Conservation (phyloP, 2,888 invertebrate genomes). For the Pharmacophagus antenor region DNA sequence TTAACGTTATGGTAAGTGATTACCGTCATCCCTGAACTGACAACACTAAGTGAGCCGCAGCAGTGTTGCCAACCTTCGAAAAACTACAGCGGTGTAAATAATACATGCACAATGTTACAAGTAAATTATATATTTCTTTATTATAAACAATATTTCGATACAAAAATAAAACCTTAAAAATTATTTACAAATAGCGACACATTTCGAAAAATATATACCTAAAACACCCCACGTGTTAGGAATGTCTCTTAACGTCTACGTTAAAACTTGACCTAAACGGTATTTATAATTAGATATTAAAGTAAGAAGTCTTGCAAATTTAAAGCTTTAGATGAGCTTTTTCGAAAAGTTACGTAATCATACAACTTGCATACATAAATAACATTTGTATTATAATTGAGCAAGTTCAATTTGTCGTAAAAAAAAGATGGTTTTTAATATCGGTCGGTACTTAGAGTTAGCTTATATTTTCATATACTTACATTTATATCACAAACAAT, state of each 20-base stretch:
- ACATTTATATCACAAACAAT: slow-evolving; percentile 31
- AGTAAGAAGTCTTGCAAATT: slow-evolving; percentile 49
- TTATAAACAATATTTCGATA: slow-evolving; percentile 63
- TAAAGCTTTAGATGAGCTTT: slow-evolving; percentile 47
- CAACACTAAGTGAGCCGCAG: too few relatives aligned
- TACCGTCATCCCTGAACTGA: too few relatives aligned
- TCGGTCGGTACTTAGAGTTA: slow-evolving; percentile 10
- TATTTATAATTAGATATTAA: slow-evolving; percentile 29
- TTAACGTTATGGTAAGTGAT: too few relatives aligned
- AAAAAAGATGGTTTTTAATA: not conserved
- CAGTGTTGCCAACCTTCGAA: too few relatives aligned
- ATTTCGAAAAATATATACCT: slow-evolving; percentile 1
- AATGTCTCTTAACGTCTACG: slow-evolving; percentile 13
- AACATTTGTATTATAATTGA: slow-evolving; percentile 31
- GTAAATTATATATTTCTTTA: slow-evolving; percentile 43
- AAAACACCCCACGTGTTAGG: slow-evolving; percentile 4
- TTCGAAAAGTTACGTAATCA: slow-evolving; percentile 16
- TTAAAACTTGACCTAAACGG: slow-evolving; percentile 11
- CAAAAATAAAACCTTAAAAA: slow-evolving; percentile 53
- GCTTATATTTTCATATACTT: slow-evolving; percentile 26
- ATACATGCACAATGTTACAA: too few relatives aligned
- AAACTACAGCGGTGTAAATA: not conserved
- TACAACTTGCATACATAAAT: slow-evolving; percentile 23
- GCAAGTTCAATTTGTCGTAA: slow-evolving; percentile 17
- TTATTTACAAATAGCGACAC: slow-evolving; percentile 22